phyloP scores from a whole-genome alignment of 2,113 vertebrate genomes.

The Collichthys lucidus region DNA sequence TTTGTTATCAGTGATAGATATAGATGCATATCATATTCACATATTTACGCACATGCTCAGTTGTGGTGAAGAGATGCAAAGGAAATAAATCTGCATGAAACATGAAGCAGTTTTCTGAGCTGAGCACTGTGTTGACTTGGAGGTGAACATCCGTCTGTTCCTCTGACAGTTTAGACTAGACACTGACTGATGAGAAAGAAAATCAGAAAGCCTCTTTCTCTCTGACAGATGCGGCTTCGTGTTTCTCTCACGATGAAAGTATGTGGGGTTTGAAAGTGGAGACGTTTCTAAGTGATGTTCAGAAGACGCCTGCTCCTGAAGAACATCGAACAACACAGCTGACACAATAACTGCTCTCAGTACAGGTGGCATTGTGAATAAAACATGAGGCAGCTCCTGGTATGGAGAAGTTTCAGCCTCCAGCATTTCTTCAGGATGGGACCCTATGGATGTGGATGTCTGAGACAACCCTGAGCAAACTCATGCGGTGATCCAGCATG shows the following conservation, averaged over 20 bases:
- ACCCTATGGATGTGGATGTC: not conserved
- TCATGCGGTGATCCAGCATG: not conserved
- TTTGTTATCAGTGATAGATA: not conserved
- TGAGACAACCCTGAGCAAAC: not conserved
- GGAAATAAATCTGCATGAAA: not conserved
- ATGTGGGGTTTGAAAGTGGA: not conserved
- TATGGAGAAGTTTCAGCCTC: not conserved
- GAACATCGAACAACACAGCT: constrained; percentile 6
- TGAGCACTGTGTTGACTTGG: not conserved
- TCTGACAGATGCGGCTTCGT: constrained; percentile 9
- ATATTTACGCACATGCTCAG: not conserved
- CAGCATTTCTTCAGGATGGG: not conserved
- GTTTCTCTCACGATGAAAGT: not conserved
- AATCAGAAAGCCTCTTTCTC: not conserved
- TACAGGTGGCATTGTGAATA: not conserved
- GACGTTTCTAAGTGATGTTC: not conserved
- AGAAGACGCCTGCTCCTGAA: not conserved
- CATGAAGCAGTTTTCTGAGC: not conserved
- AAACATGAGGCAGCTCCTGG: not conserved
- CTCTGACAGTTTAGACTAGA: not conserved
- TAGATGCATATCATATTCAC: not conserved
- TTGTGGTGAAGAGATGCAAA: not conserved
- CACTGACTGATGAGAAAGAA: constrained; percentile 7
- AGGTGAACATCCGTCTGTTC: not conserved
- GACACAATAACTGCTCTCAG: not conserved